Base-by-base conservation (phyloP, 2,888 invertebrate species). In the Philopedon plagiatum region DNA sequence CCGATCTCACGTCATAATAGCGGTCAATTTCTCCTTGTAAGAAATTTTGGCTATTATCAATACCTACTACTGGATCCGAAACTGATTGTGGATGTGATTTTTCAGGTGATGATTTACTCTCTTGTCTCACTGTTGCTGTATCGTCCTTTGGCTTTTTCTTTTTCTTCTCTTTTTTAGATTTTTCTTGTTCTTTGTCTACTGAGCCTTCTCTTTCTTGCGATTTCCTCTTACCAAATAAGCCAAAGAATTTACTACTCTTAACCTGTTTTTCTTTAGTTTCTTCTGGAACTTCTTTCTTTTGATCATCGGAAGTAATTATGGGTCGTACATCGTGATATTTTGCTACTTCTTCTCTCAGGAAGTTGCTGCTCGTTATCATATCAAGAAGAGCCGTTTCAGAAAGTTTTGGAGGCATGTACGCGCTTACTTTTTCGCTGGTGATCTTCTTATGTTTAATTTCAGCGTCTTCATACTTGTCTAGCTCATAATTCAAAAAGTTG, bases 11-110 rank as follows among this genome's bases (percentile, higher is more conserved):
- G 58, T 80, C 81, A 61, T 81, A 80, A 76, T 78, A 81, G 56
- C 78, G 75, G 75, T 78, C 78, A 68, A 78, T 73, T 81, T 82
- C 82, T 75, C 74, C 76, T 65, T 77, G 72, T 62, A 80, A 67
- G 78, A 82, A 81, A 77, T 80, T 75, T 72, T 79, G 76, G 70
- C 79, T 80, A 66, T 79, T 78, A 72, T 76, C 71, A 75, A 76
- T 76, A 34, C 74, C 66, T 70, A 68, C 67, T 56, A 54, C 18
- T 51, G 57, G 37, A 44, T 65, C 49, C 18, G 54, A 8, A 56
- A 57, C 57, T 49, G 51, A 15, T 37, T 41, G 41, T 64, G 23
- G n/a, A 21, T 19, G 3, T 39, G 37, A 8, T 41, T 49, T 57
- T 63, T 64, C 39, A 13, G 5, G 11, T 32, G 54, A 61, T 44